A percentile compares a stretch with the other conserved stretches of the same genome.
These are phyloP conservation scores for Saguinus midas DNA, from an alignment of 2,113 vertebrate species.

Conservation along the genomic window DNA sequence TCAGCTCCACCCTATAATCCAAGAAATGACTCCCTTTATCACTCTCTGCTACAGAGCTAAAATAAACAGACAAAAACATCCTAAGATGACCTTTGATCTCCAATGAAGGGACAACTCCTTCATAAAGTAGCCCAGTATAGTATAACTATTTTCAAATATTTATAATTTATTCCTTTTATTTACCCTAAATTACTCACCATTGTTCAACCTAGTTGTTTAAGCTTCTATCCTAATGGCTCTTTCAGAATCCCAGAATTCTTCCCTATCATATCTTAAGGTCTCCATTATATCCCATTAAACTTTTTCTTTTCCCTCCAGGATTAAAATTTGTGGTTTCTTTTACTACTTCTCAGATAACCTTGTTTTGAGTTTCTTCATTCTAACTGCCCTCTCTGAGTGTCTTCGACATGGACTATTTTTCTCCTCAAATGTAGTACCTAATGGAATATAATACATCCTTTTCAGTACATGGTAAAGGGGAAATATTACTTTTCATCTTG, in stretches of 20 bases:
- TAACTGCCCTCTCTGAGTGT: background rate
- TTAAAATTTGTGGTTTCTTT: conserved; percentile 2
- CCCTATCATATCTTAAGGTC: background rate
- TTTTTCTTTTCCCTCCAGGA: background rate
- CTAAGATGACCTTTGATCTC: background rate
- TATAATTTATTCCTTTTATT: background rate
- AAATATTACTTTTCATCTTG: conserved; percentile 22
- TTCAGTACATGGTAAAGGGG: background rate
- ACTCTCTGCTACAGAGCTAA: background rate
- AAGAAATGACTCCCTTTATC: background rate
- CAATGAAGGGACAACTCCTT: background rate
- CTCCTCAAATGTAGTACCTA: background rate
- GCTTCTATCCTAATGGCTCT: background rate
- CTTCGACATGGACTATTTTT: background rate
- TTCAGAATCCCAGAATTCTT: background rate
- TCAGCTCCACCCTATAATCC: background rate
- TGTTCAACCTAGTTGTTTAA: background rate
- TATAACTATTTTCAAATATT: conserved; percentile 3
- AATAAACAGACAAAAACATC: background rate
- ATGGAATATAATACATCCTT: background rate
- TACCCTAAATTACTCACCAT: background rate
- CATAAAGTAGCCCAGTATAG: background rate
- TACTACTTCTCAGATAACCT: background rate
- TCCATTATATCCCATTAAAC: background rate
- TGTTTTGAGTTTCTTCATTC: background rate